A percentile compares a stretch with the other conserved stretches of the same genome.
Evolutionary conservation across 2,888 invertebrate species (phyloP).

Genomic region (Iphiclides podalirius): DNA sequence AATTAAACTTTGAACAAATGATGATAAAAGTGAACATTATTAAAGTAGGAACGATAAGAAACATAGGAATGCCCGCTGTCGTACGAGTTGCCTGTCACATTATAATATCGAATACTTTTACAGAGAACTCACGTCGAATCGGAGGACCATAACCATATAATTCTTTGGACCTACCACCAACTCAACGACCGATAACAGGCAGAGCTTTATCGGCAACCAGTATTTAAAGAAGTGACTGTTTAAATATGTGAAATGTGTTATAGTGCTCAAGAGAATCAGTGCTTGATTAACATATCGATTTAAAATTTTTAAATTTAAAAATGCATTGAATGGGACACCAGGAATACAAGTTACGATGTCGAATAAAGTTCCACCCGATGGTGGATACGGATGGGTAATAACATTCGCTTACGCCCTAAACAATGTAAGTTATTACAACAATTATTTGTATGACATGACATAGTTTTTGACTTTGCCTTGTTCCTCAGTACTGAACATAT

Average conservation of each 20-base stretch:
- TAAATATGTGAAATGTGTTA: constrained; percentile 5
- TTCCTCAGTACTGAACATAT: too few species aligned
- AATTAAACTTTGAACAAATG: constrained; percentile 30
- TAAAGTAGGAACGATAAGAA: constrained; percentile 60
- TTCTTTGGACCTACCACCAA: constrained; percentile 10
- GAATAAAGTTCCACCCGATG: constrained; percentile 80
- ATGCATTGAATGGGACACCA: constrained; percentile 5
- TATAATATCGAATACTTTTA: constrained; percentile 27
- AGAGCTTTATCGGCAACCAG: constrained; percentile 5
- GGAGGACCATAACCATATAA: background rate
- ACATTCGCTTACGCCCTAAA: constrained; percentile 80
- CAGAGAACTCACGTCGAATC: constrained; percentile 2
- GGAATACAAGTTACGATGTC: constrained; percentile 33
- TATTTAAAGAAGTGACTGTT: constrained; percentile 15
- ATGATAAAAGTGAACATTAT: constrained; percentile 52
- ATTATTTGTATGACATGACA: too few species aligned
- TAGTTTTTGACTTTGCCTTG: too few species aligned
- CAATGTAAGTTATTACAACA: constrained; percentile 80
- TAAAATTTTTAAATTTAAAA: too few species aligned
- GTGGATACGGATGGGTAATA: constrained; percentile 84
- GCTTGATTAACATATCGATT: background rate
- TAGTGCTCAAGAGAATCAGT: background rate
- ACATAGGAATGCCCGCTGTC: constrained; percentile 35
- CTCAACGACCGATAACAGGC: background rate
- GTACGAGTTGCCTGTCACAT: constrained; percentile 31